Evolutionary conservation across 2,888 invertebrate genomes (phyloP).

Genomic region (Phortica okadai): DNA sequence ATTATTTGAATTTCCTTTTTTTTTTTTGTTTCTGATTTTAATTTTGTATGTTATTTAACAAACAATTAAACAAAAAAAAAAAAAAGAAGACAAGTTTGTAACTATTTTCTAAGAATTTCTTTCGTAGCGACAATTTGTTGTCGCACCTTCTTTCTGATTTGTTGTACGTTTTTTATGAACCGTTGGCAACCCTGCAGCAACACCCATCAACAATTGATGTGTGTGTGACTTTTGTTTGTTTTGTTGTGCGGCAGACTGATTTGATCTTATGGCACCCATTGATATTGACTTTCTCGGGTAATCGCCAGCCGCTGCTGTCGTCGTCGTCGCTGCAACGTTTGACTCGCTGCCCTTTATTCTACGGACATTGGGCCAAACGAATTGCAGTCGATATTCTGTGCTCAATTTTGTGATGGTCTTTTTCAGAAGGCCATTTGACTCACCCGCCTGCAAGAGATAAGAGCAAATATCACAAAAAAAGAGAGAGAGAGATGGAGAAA

Average conservation of each 20-base stretch:
- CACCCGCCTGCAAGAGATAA: conserved; percentile 78
- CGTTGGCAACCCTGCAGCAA: conserved; percentile 76
- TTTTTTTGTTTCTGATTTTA: not conserved
- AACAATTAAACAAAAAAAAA: conserved; percentile 44
- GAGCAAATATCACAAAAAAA: conserved; percentile 58
- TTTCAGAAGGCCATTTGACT: conserved; percentile 83
- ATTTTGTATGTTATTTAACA: conserved; percentile 1
- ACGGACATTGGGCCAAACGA: conserved; percentile 87
- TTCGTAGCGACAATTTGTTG: conserved; percentile 75
- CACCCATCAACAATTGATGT: conserved; percentile 64
- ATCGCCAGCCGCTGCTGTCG: conserved; percentile 68
- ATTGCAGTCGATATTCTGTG: conserved; percentile 93
- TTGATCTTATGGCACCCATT: conserved; percentile 88
- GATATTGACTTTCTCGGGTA: conserved; percentile 89
- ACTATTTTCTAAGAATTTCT: conserved; percentile 64
- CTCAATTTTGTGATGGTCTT: conserved; percentile 85
- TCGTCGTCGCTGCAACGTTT: conserved; percentile 77
- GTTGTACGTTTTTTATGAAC: conserved; percentile 84
- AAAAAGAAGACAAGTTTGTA: conserved; percentile 45
- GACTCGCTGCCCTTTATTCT: conserved; percentile 77
- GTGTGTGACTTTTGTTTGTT: conserved; percentile 53
- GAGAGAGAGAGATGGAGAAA: conserved; percentile 30
- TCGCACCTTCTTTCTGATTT: conserved; percentile 78
- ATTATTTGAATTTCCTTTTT: not conserved
- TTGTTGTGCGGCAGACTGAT: conserved; percentile 70